phyloP scores from a whole-genome alignment of 2,113 vertebrate species.

The Cyrtonyx montezumae region DNA sequence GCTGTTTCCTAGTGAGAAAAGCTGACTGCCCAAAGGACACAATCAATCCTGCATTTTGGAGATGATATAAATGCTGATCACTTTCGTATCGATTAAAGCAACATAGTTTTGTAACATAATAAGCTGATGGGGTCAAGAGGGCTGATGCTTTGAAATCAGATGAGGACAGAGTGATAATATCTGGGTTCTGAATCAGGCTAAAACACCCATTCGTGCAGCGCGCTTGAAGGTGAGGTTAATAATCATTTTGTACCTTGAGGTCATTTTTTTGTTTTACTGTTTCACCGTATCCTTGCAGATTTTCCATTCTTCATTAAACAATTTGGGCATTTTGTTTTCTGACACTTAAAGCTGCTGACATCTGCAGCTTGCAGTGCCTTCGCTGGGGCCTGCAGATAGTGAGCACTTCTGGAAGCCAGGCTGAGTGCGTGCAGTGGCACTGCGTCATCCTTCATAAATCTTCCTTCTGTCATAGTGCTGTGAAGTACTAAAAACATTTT shows the following conservation, averaged over 20 bases:
- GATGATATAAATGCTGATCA: not conserved
- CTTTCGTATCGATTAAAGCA: not conserved
- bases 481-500: not conserved
- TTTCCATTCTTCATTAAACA: not conserved
- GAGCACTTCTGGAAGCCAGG: not conserved
- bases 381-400: not conserved
- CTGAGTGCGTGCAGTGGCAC: not conserved
- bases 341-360: not conserved
- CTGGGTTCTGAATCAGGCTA: not conserved
- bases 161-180: not conserved
- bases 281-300: not conserved
- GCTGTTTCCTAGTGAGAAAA: not conserved
- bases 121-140: not conserved
- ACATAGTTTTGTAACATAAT: not conserved
- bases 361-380: not conserved
- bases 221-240: not conserved
- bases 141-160: not conserved
- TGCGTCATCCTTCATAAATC: not conserved
- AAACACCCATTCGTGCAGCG: not conserved
- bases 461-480: not conserved
- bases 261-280: not conserved
- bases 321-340: not conserved
- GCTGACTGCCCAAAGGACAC: not conserved
- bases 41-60: not conserved
- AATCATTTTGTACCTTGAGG: not conserved